Percentiles rank a stretch among this genome's conserved stretches.
Evolutionary conservation across 2,888 invertebrate species (phyloP).

Genomic region (Torymus auratus): DNA sequence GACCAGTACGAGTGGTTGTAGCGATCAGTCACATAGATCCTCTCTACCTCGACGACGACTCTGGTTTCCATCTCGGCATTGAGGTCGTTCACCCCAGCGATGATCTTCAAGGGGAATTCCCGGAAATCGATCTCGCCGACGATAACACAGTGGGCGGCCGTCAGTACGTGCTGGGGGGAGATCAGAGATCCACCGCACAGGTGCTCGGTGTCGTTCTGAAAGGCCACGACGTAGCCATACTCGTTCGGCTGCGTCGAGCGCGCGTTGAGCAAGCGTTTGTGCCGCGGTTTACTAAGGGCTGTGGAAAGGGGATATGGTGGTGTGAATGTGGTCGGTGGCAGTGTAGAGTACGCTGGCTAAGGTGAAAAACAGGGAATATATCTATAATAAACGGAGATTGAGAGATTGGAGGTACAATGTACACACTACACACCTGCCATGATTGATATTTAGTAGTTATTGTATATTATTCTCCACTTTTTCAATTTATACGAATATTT

Average conservation of each 20-base stretch:
- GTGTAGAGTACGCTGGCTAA: too few species aligned
- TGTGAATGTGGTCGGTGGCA: too few species aligned
- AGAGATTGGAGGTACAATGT: too few species aligned
- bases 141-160: slow-evolving; percentile 17
- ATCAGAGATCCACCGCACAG: slow-evolving; percentile 9
- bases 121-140: neutral
- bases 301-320: too few species aligned
- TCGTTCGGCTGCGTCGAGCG: neutral
- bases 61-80: neutral
- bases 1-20: slow-evolving; percentile 2
- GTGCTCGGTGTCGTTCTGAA: neutral
- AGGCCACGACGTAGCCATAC: neutral
- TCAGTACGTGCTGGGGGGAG: neutral
- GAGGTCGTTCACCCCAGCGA: neutral
- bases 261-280: neutral
- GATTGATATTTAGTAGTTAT: too few species aligned
- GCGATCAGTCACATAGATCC: slow-evolving; percentile 1
- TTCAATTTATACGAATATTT: too few species aligned
- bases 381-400: too few species aligned
- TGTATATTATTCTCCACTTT: too few species aligned
- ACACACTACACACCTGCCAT: too few species aligned
- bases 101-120: neutral
- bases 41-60: slow-evolving; percentile 16
- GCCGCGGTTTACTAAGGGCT: too few species aligned
- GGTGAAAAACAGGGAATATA: too few species aligned